Evolutionary conservation across 2,797 vertebrate genomes (phyloP).

Genomic region (Hypotaenidia okinawae): DNA sequence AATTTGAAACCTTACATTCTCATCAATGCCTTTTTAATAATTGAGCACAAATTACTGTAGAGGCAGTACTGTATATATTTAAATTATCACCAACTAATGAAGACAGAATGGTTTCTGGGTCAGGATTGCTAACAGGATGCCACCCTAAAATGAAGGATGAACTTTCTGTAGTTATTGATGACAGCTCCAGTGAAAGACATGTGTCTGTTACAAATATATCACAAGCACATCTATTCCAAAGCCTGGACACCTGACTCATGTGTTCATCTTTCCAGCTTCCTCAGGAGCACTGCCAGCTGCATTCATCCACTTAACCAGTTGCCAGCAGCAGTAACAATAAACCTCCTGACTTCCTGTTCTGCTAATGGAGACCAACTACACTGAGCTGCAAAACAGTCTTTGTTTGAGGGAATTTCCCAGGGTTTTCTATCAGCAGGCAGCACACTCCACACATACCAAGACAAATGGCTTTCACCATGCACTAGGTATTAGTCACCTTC

Average conservation of each 20-base stretch:
- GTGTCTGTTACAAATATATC: background rate
- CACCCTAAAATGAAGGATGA: background rate
- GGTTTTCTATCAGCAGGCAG: background rate
- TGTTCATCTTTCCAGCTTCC: background rate
- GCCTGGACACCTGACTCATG: background rate
- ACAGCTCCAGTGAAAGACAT: background rate
- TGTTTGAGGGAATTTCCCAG: background rate
- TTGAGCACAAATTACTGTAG: background rate
- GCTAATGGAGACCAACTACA: background rate
- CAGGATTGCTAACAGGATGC: background rate
- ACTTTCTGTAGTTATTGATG: background rate
- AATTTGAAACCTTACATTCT: background rate
- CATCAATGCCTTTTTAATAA: background rate
- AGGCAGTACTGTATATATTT: background rate
- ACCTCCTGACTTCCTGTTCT: background rate
- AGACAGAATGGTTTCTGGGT: background rate
- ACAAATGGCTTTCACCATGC: background rate
- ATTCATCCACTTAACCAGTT: background rate
- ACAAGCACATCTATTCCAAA: background rate
- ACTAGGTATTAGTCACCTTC: background rate
- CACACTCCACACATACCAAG: background rate
- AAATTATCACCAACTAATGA: background rate
- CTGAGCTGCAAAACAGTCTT: background rate
- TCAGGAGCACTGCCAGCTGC: background rate
- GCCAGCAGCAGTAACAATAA: background rate